These are phyloP conservation scores for Phortica magna DNA, from an alignment of 2,888 invertebrate species.

Conservation along the genomic window DNA sequence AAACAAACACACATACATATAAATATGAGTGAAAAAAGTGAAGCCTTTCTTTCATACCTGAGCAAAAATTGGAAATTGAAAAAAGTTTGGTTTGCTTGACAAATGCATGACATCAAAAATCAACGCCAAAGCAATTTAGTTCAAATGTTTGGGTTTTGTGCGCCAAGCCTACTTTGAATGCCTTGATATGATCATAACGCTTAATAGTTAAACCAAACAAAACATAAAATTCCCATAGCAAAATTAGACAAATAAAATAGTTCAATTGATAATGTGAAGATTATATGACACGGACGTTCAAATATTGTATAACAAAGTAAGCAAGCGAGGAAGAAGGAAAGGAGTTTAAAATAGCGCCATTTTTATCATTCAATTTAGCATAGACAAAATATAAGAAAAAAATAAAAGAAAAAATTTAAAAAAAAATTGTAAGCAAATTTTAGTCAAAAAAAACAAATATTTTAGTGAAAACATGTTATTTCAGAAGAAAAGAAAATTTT, in stretches of 20 bases:
- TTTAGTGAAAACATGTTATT: slow-evolving; percentile 5
- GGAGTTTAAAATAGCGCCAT: no score
- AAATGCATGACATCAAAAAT: no score
- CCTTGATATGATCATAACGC: no score
- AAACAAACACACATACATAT: neutral
- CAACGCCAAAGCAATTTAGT: no score
- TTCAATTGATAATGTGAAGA: neutral
- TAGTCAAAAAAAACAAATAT: neutral
- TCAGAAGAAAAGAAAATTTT: neutral
- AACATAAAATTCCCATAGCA: neutral
- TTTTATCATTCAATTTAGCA: no score
- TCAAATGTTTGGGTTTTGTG: no score
- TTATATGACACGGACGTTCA: no score
- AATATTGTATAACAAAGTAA: no score
- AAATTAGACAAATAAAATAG: neutral
- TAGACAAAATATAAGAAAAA: neutral
- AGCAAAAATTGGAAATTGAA: neutral
- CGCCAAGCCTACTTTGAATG: no score
- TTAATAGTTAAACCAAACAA: neutral
- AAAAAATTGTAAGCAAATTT: neutral
- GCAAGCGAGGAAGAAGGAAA: no score
- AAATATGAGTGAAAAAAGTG: neutral
- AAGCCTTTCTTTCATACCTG: neutral
- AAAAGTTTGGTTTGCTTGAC: neutral
- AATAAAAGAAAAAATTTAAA: neutral